Base-by-base conservation (phyloP, 2,888 invertebrate genomes). In the Steinernema scapterisci region DNA sequence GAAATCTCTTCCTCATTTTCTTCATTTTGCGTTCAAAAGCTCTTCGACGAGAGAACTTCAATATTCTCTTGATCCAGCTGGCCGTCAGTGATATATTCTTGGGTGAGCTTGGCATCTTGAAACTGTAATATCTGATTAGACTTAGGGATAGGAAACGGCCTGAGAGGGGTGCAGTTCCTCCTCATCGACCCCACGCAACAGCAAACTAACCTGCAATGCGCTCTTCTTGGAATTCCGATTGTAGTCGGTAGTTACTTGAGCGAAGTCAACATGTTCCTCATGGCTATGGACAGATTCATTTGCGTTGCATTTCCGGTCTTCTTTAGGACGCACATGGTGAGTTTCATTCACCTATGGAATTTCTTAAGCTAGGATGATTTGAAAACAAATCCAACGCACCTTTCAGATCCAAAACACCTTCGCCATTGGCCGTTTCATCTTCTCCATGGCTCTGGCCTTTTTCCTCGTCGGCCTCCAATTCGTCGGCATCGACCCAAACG, bases 261-360 rank as follows among this genome's bases (percentile, higher is more conserved):
- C 54, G 54, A 54, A 13, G 23, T 54, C 54, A 54, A 54, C 54
- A 54, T 54, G 54, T 54, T 54, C 21, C 54, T 54, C 5, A 54
- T 54, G 5, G 54, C 54, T 11, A 23, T 21, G 54, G 54, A 54
- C 54, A 54, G 54, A 25, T 25, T 54, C 1, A 25, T 25, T 25
- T 54, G 54, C 54, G 21, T 54, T 11, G 13, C 25, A 23, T 11
- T 5, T 16, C 54, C 54, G 54, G 54, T 54, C 23, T 19, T 54
- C 21, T 54, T 54, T 21, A 54, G 54, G 23, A 23, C 1, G 19
- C 25, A 54, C 21, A 54, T 54, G 54, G 54, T 54, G 54, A 54
- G 54, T 13, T 19, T 38, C 38, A n/a, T n/a, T n/a, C n/a, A n/a
- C n/a, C n/a, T n/a, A n/a, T n/a, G n/a, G n/a, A n/a, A n/a, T n/a